phyloP scores from a whole-genome alignment of 2,797 vertebrate genomes.

The Argyrosomus regius region DNA sequence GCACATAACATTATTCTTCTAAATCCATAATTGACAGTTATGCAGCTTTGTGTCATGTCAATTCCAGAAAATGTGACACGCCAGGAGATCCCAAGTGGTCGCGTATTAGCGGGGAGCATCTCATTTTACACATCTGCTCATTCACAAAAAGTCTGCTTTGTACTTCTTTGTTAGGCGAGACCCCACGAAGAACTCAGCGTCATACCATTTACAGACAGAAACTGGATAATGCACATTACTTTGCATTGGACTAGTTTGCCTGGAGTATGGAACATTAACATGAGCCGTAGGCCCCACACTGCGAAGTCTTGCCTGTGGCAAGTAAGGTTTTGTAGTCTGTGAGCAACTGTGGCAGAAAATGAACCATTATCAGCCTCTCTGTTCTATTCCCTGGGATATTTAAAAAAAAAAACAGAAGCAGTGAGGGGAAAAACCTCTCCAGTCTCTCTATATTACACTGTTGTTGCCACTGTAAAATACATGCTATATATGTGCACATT shows the following conservation, averaged over 20 bases:
- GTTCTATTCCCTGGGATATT: conserved; percentile 33
- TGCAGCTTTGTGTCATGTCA: conserved; percentile 58
- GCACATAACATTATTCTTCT: conserved; percentile 46
- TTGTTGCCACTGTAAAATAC: not conserved
- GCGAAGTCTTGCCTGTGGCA: conserved; percentile 62
- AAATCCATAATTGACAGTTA: conserved; percentile 53
- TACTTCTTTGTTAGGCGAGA: conserved; percentile 29
- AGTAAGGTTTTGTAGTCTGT: conserved; percentile 42
- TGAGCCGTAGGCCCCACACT: conserved; percentile 39
- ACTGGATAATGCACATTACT: conserved; percentile 33
- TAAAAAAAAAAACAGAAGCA: conserved; percentile 16
- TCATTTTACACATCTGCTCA: conserved; percentile 8
- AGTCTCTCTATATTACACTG: conserved; percentile 1
- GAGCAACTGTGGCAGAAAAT: conserved; percentile 55
- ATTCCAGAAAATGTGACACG: conserved; percentile 28
- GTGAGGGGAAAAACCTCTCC: not conserved
- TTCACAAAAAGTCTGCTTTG: conserved; percentile 9
- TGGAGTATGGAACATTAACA: conserved; percentile 54
- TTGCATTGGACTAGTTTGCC: conserved; percentile 51
- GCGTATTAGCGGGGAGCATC: conserved; percentile 12
- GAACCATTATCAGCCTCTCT: conserved; percentile 44
- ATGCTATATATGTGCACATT: conserved; percentile 6
- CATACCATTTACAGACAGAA: conserved; percentile 39
- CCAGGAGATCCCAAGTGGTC: conserved; percentile 27
- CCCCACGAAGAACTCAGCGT: not conserved